Evolutionary conservation across 2,888 invertebrate genomes (phyloP), one percentile per base, ranked within the genome.

Genomic region (Myopa tessellatipennis): DNA sequence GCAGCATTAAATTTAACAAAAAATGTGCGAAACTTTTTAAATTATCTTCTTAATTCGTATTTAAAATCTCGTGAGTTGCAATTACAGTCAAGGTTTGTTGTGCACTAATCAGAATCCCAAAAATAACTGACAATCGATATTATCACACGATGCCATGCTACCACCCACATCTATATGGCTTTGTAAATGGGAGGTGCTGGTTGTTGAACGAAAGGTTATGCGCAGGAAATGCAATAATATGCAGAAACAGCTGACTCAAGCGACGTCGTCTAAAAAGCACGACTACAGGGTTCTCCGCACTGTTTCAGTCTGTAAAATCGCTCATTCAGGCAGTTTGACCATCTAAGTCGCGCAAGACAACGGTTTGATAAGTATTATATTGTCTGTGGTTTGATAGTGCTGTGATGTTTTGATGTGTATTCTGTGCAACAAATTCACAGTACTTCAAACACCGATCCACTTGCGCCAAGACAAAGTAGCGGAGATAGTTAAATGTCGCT

Each of bases 41-140:
- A 55, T 55, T 14, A 52, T 52, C 14, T 40, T 1, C 40, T 69
- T 50, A 50, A 69, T 67, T 36, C 14, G 18, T 36, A 36, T 67
- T 40, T 12, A 69, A 69, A 69, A 10, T 26, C 18, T 45, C 18
- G 50, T 5, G 3, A 50, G 50, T 40, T 72, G 60, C 72, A 72
- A 38, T 14, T 50, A 34, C 3, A 14, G 26, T 18, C 12, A 12
- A 70, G 26, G 55, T n/a, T 52, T 52, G 65, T 36, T 52, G 67
- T 65, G 65, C 38, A 55, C 16, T 65, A 67, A 74, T 26, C 52
- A 36, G 65, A 74, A 67, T 14, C 63, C 61, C 36, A 34, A 74
- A 60, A 74, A 74, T 55, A 67, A 67, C 74, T 74, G 65, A 18
- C 55, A 65, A 74, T 74, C 74, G 55, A 74, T 74, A 67, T 50